Conservation (phyloP, 2,113 vertebrate species). For the Nanorana parkeri region DNA sequence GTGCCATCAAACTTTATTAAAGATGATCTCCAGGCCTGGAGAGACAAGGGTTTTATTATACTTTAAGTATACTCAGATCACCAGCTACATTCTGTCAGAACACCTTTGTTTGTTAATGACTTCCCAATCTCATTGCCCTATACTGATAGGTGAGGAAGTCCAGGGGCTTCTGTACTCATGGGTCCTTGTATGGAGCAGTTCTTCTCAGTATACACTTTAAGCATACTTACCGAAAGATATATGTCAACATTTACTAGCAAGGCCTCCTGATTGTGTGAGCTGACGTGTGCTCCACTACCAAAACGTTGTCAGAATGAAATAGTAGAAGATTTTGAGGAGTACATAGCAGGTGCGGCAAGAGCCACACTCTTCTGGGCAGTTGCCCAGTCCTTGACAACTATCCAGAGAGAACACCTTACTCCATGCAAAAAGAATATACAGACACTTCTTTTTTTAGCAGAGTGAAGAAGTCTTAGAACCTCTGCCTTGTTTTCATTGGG, state of each 20-base stretch:
- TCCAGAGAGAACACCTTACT: not conserved
- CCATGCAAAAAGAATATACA: not conserved
- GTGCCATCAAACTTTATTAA: too few relatives aligned
- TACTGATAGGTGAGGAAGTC: not conserved
- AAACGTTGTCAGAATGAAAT: constrained; percentile 20
- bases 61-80: too few relatives aligned
- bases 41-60: too few relatives aligned
- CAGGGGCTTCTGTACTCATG: not conserved
- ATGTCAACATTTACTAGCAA: constrained; percentile 3
- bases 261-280: constrained; percentile 3
- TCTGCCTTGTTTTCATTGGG: too few relatives aligned
- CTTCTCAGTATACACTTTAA: not conserved
- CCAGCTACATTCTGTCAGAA: too few relatives aligned
- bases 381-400: not conserved
- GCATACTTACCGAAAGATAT: not conserved
- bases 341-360: constrained; percentile 9
- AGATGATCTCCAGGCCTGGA: too few relatives aligned
- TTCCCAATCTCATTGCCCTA: not conserved
- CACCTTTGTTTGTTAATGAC: not conserved
- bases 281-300: not conserved
- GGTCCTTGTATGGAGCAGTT: not conserved
- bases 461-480: too few relatives aligned
- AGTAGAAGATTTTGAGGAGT: constrained; percentile 10
- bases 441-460: too few relatives aligned
- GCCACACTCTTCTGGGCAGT: constrained; percentile 12